These are phyloP conservation scores for Xenops minutus DNA, from an alignment of 2,797 vertebrate genomes.

Conservation along the genomic window DNA sequence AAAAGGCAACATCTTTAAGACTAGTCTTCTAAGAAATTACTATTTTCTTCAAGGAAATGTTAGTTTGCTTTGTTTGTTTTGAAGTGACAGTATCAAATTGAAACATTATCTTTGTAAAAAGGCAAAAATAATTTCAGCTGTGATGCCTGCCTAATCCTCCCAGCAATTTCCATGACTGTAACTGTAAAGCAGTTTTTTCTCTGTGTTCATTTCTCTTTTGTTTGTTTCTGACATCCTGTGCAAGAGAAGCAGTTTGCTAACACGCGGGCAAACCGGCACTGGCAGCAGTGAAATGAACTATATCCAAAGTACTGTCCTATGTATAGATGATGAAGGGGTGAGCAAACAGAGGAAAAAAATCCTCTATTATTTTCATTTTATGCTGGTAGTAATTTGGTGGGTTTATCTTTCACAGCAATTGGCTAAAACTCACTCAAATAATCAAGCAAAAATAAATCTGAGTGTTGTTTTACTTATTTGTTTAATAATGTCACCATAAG, in stretches of 20 bases:
- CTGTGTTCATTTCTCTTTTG: neutral
- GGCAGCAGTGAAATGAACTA: neutral
- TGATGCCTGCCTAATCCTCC: neutral
- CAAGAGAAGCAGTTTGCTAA: neutral
- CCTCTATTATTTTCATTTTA: neutral
- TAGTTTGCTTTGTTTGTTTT: neutral
- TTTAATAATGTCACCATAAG: neutral
- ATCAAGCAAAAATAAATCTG: neutral
- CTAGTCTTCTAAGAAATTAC: neutral
- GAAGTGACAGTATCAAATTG: neutral
- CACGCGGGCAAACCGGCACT: neutral
- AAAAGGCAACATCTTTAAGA: neutral
- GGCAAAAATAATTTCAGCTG: neutral
- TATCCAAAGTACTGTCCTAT: neutral
- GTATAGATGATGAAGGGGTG: neutral
- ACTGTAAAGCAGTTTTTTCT: neutral
- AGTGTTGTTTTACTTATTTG: neutral
- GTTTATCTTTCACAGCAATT: neutral
- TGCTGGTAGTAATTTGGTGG: neutral
- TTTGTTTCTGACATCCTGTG: neutral
- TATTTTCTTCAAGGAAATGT: neutral
- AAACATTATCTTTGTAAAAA: neutral
- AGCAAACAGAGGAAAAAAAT: neutral
- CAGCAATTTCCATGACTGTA: neutral
- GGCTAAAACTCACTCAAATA: neutral